Conservation (phyloP, 2,113 vertebrate genomes). For the Rallus limicola region DNA sequence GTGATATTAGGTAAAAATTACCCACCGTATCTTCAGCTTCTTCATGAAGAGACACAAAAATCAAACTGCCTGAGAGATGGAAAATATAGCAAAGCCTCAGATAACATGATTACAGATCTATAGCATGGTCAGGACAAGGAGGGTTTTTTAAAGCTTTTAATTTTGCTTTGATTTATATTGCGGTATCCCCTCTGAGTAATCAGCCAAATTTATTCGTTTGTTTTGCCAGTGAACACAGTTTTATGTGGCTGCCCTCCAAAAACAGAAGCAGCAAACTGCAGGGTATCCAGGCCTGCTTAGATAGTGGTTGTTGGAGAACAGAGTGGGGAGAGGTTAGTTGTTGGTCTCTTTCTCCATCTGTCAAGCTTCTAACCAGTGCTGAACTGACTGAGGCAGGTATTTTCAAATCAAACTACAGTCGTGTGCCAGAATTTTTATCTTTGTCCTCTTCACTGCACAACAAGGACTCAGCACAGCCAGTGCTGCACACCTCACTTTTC, state of each 20-base stretch:
- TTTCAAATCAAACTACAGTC: not conserved
- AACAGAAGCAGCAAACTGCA: slow-evolving; percentile 12
- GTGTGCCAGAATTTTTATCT: not conserved
- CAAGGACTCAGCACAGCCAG: not conserved
- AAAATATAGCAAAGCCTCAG: not conserved
- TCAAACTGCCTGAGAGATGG: not conserved
- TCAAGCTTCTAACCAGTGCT: not conserved
- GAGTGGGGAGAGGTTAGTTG: not conserved
- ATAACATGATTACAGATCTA: not conserved
- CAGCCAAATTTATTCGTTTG: slow-evolving; percentile 18
- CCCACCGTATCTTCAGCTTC: not conserved
- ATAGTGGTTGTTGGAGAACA: not conserved
- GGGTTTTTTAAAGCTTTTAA: not conserved
- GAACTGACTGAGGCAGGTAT: slow-evolving; percentile 1
- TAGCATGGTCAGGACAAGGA: not conserved
- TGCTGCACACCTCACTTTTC: not conserved
- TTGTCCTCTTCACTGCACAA: not conserved
- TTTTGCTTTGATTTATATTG: slow-evolving; percentile 50
- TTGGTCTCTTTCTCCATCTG: slow-evolving; percentile 37
- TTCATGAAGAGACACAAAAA: not conserved
- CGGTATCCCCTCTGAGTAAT: slow-evolving; percentile 32
- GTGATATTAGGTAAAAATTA: slow-evolving; percentile 4
- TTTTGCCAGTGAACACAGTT: slow-evolving; percentile 50
- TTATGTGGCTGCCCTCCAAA: slow-evolving; percentile 49
- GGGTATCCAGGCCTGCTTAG: slow-evolving; percentile 21